Evolutionary conservation across 2,113 vertebrate genomes (phyloP), one percentile per base, ranked within the genome.

Genomic region (Sylvia atricapilla): DNA sequence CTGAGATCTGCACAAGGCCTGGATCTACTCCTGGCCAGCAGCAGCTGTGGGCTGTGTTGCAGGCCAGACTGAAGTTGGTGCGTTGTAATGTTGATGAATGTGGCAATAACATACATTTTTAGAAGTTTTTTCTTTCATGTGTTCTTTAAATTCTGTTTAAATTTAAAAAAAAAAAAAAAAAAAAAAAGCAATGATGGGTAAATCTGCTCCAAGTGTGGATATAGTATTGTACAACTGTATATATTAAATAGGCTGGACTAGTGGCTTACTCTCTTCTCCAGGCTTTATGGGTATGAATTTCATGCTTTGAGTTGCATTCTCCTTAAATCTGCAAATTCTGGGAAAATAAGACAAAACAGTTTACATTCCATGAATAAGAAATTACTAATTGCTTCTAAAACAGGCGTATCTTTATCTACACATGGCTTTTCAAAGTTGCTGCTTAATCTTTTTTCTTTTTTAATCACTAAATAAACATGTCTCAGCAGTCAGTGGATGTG

Each of bases 401-500:
- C 62, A 64, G 73, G 44, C 73, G 0, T 93, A 92, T 94, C 93
- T 95, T 89, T 96, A 93, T 96, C 95, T 92, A 89, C 76, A 89
- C 73, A 89, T 67, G 15, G 64, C 85, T 95, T 91, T 94, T 94
- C 46, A 88, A 89, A 94, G 83, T 90, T 90, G 88, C 86, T 96
- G 72, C 60, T 92, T 96, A 92, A 94, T 95, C 88, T 96, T 93
- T 96, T 81, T 59, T 84, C 31, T 90, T 91, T 94, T 92, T 90
- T 82, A 95, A 95, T 96, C 94, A 58, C 92, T 97, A 93, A 94
- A 84, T 90, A 96, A 97, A 96, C 70, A 89, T 64, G 73, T 93
- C 72, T 93, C 52, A 47, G 90, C 80, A 96, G 90, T 93, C 4
- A 1, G 53, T 84, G 88, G 64, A 72, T 88, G 80, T 92, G 83